phyloP scores from a whole-genome alignment of 2,888 invertebrate species.

The Petrolisthes manimaculis region DNA sequence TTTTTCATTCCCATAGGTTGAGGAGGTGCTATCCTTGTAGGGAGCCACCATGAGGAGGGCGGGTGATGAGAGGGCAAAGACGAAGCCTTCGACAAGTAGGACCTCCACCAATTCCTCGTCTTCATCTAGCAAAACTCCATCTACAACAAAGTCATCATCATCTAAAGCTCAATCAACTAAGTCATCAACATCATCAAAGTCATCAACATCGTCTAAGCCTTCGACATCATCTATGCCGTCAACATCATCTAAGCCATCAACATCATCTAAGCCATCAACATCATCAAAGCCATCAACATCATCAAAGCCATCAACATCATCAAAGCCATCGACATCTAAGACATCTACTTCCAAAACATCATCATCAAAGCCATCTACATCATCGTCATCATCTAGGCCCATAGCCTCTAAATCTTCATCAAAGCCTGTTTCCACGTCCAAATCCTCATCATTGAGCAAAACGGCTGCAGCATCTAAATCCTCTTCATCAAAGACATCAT shows the following conservation, averaged over 20 bases:
- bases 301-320: slow-evolving; percentile 7
- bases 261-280: neutral
- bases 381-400: slow-evolving; percentile 14
- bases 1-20: neutral
- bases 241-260: slow-evolving; percentile 24
- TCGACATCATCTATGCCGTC: slow-evolving; percentile 19
- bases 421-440: slow-evolving; percentile 2
- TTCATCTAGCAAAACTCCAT: slow-evolving; percentile 3
- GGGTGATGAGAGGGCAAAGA: slow-evolving; percentile 34
- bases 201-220: slow-evolving; percentile 26
- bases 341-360: neutral
- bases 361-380: slow-evolving; percentile 1
- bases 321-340: neutral
- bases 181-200: slow-evolving; percentile 19
- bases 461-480: neutral
- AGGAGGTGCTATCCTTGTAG: neutral
- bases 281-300: slow-evolving; percentile 5
- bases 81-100: slow-evolving; percentile 30
- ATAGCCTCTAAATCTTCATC: neutral
- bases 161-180: slow-evolving; percentile 11
- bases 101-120: slow-evolving; percentile 14
- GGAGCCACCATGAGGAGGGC: slow-evolving; percentile 41
- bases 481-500: neutral
- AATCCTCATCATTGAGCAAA: neutral
- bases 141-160: slow-evolving; percentile 15